phyloP scores from a whole-genome alignment of 2,113 vertebrate genomes.

The Triplophysa rosa region DNA sequence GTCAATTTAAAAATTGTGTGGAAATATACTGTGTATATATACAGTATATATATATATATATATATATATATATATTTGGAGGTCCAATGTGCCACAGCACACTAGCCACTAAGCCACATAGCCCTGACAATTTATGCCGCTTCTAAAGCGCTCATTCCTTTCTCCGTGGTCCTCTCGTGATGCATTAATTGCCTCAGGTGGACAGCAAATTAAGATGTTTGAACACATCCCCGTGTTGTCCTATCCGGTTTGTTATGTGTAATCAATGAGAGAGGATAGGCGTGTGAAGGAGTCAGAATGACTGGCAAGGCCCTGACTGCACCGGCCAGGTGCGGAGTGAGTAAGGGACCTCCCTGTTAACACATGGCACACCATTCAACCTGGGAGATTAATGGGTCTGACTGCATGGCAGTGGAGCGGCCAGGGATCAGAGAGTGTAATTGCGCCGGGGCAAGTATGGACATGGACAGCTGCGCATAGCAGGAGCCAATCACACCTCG shows the following conservation, averaged over 20 bases:
- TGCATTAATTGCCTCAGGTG: background rate
- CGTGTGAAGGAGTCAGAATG: constrained; percentile 63
- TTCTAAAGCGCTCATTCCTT: background rate
- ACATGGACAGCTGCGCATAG: constrained; percentile 78
- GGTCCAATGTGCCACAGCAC: too few relatives aligned
- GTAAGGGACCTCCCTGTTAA: constrained; percentile 68
- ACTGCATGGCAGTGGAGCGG: constrained; percentile 71
- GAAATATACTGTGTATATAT: too few relatives aligned
- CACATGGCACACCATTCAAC: constrained; percentile 71
- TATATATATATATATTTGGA: too few relatives aligned
- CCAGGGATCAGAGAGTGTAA: constrained; percentile 76
- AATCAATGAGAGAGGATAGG: constrained; percentile 52
- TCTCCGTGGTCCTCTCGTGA: background rate
- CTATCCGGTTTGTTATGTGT: constrained; percentile 40
- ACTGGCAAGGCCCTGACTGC: constrained; percentile 70
- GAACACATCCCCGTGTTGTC: constrained; percentile 38
- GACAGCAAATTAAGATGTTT: constrained; percentile 35
- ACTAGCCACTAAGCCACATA: background rate
- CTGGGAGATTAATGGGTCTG: constrained; percentile 79
- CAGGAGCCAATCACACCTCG: constrained; percentile 73
- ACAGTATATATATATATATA: too few relatives aligned
- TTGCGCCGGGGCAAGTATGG: constrained; percentile 76
- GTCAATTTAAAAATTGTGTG: too few relatives aligned
- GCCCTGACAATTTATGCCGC: background rate
- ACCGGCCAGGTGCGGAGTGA: constrained; percentile 58